Evolutionary conservation across 2,797 vertebrate genomes (phyloP).

Genomic region (Gymnothorax javanicus): DNA sequence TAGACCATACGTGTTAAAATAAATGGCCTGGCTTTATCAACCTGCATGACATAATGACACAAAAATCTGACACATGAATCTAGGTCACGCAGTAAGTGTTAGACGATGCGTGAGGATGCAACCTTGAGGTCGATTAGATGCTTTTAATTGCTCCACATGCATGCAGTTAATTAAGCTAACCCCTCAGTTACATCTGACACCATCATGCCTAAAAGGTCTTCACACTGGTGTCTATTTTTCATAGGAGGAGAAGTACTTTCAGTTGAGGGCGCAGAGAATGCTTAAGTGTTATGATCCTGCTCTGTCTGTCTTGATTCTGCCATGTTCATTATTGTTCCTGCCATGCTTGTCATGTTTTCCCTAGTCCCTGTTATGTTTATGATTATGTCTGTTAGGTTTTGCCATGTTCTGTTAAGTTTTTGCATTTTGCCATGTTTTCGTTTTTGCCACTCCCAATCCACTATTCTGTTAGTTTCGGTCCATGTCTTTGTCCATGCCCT

Average conservation of each 20-base stretch:
- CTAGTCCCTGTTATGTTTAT: too few species aligned
- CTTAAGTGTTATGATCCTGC: too few species aligned
- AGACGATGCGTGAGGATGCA: not conserved
- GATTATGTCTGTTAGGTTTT: too few species aligned
- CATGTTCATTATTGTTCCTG: too few species aligned
- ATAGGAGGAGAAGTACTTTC: not conserved
- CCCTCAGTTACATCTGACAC: not conserved
- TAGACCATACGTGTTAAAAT: not conserved
- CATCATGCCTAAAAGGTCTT: not conserved
- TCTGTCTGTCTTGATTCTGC: too few species aligned
- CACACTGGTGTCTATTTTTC: not conserved
- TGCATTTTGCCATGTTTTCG: too few species aligned
- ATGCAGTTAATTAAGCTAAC: not conserved
- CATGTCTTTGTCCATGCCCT: too few species aligned
- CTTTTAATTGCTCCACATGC: not conserved
- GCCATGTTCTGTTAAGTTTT: too few species aligned
- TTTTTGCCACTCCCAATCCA: too few species aligned
- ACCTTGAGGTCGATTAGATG: not conserved
- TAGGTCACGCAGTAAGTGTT: not conserved
- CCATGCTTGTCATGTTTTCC: too few species aligned
- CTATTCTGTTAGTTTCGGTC: too few species aligned
- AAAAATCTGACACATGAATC: not conserved
- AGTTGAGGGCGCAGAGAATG: not conserved
- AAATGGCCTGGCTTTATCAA: not conserved
- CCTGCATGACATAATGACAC: not conserved